phyloP scores from a whole-genome alignment of 2,888 invertebrate genomes.

The Metalampra italica region DNA sequence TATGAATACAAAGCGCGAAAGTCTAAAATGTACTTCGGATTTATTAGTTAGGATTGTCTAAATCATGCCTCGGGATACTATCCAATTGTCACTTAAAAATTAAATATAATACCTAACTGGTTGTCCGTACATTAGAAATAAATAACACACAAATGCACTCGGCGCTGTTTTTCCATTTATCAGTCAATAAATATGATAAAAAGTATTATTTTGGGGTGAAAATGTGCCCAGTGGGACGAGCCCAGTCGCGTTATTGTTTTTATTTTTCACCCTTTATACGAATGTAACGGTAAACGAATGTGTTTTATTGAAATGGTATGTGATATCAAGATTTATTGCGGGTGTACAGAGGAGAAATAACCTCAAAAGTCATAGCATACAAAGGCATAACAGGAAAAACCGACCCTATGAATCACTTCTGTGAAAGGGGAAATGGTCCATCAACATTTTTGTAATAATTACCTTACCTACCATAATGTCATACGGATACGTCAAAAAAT shows the following conservation, averaged over 20 bases:
- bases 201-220: slow-evolving; percentile 69
- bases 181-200: slow-evolving; percentile 78
- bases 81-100: too few species aligned
- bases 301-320: slow-evolving; percentile 65
- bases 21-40: too few species aligned
- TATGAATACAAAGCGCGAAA: too few species aligned
- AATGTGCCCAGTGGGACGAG: slow-evolving; percentile 62
- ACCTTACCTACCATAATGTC: too few species aligned
- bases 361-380: not conserved
- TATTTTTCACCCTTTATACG: slow-evolving; percentile 53
- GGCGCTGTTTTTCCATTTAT: slow-evolving; percentile 59
- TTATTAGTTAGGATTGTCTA: too few species aligned
- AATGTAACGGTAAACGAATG: slow-evolving; percentile 42
- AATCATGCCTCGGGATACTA: not conserved
- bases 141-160: slow-evolving; percentile 70
- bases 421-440: too few species aligned
- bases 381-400: too few species aligned
- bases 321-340: slow-evolving; percentile 63
- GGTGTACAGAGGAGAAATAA: slow-evolving; percentile 13
- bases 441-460: too few species aligned
- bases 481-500: too few species aligned
- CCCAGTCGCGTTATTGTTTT: slow-evolving; percentile 64
- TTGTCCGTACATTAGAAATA: slow-evolving; percentile 36
- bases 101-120: too few species aligned
- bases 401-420: too few species aligned